These are phyloP conservation scores for Lindbergichthys nudifrons DNA, from an alignment of 2,797 vertebrate genomes.

Conservation along the genomic window DNA sequence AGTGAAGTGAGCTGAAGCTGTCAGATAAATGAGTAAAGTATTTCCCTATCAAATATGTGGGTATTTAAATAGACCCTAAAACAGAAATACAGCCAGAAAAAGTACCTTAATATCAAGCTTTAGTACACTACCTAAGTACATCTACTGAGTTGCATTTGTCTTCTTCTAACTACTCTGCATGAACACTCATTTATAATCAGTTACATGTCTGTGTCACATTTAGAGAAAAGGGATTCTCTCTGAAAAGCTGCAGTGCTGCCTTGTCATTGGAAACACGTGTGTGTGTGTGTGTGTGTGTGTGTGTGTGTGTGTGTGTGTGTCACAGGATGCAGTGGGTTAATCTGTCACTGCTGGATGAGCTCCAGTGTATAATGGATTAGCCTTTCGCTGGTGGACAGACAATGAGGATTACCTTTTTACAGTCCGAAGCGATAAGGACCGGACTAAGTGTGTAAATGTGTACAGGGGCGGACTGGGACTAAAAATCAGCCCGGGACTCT, in stretches of 20 bases:
- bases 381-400: constrained; percentile 51
- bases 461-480: no score
- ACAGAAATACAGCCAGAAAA: neutral
- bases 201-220: neutral
- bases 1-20: no score
- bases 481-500: no score
- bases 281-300: constrained; percentile 22
- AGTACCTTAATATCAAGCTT: neutral
- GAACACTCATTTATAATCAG: constrained; percentile 6
- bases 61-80: neutral
- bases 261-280: constrained; percentile 16
- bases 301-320: constrained; percentile 21
- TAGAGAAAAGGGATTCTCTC: neutral
- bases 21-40: no score
- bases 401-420: constrained; percentile 56
- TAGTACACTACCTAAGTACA: neutral
- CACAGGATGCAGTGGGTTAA: constrained; percentile 60
- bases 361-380: constrained; percentile 68
- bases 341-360: constrained; percentile 69
- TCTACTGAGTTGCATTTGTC: neutral
- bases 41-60: neutral
- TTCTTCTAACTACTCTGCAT: neutral
- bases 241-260: constrained; percentile 18
- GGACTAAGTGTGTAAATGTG: constrained; percentile 3
- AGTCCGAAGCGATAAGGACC: constrained; percentile 2